Conservation (phyloP, 2,888 invertebrate species). For the Temnothorax unifasciatus region DNA sequence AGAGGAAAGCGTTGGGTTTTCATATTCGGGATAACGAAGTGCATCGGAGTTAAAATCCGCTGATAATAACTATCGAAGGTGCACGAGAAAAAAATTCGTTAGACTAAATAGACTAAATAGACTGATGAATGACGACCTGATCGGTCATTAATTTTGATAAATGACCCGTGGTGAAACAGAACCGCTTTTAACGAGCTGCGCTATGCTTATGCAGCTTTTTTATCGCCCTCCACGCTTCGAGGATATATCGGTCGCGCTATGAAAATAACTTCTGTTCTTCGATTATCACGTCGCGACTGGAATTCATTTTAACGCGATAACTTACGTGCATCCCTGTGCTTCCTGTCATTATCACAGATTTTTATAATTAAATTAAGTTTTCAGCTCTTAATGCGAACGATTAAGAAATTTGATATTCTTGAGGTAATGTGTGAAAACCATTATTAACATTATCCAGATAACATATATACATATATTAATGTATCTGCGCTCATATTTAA, state of each 20-base stretch:
- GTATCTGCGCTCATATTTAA: background rate
- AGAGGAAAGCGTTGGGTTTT: background rate
- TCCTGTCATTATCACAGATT: background rate
- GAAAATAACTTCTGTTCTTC: slow-evolving; percentile 55
- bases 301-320: slow-evolving; percentile 18
- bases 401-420: background rate
- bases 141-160: slow-evolving; percentile 57
- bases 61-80: slow-evolving; percentile 5
- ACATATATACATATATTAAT: background rate
- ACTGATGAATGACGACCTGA: slow-evolving; percentile 39
- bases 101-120: background rate
- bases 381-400: too few species aligned
- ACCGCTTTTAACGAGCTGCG: slow-evolving; percentile 30
- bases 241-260: slow-evolving; percentile 54
- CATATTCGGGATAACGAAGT: background rate
- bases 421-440: background rate
- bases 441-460: background rate
- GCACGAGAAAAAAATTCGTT: background rate
- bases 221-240: slow-evolving; percentile 36
- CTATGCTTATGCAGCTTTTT: slow-evolving; percentile 40
- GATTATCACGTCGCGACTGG: slow-evolving; percentile 35
- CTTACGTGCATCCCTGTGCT: background rate
- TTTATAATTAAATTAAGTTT: background rate
- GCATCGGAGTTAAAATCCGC: slow-evolving; percentile 3
- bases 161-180: slow-evolving; percentile 22